A percentile compares a stretch with the other conserved stretches of the same genome.
Conservation (phyloP, 2,113 vertebrate genomes). For the Helogale parvula region DNA sequence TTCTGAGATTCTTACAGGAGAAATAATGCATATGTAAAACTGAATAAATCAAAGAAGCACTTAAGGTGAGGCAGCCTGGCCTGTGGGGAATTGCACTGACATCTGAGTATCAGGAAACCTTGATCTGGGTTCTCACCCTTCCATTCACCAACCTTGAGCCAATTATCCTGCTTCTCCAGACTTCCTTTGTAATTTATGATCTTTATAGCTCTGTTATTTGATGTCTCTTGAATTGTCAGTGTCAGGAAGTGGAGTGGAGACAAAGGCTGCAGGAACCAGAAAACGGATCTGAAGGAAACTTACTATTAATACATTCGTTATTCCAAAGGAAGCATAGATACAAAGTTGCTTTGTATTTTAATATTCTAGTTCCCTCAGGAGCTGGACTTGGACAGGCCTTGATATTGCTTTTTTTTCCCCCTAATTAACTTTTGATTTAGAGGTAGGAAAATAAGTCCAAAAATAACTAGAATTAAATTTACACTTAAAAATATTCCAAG, state of each 20-base stretch:
- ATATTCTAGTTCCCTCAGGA: neutral
- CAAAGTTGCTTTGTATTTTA: neutral
- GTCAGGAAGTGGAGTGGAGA: neutral
- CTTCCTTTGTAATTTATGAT: neutral
- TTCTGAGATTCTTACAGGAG: neutral
- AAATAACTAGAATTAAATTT: slow-evolving; percentile 53
- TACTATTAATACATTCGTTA: neutral
- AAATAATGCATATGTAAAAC: neutral
- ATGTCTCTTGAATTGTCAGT: slow-evolving; percentile 8
- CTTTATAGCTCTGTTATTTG: neutral
- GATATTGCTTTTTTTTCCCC: neutral
- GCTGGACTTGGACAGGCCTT: neutral
- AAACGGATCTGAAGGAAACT: neutral
- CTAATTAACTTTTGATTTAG: slow-evolving; percentile 54
- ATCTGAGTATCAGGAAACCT: neutral
- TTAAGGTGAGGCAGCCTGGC: neutral
- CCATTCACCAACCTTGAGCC: neutral
- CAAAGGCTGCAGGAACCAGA: neutral
- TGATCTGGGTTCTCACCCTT: neutral
- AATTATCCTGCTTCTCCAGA: neutral
- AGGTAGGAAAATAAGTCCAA: neutral
- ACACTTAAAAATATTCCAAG: slow-evolving; percentile 40
- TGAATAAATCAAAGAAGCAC: neutral
- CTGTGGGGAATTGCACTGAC: accelerated
- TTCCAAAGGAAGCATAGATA: neutral